Conservation (phyloP, 2,888 invertebrate genomes). For the Ichneumon xanthorius region DNA sequence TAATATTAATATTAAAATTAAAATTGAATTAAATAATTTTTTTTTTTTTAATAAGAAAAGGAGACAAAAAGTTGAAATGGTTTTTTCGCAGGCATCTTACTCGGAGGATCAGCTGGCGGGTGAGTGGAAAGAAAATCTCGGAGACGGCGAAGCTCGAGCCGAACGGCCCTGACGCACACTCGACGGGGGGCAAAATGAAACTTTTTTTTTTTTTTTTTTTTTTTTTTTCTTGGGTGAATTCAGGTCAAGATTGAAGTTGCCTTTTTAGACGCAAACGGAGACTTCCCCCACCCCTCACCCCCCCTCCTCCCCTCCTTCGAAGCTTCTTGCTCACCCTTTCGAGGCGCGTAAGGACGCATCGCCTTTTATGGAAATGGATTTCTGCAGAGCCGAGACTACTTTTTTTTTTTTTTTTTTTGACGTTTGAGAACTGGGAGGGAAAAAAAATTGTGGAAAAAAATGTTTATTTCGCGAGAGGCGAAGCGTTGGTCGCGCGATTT, state of each 20-base stretch:
- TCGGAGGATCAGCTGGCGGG: constrained; percentile 96
- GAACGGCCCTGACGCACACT: not conserved
- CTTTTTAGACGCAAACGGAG: constrained; percentile 79
- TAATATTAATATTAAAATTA: too few species aligned
- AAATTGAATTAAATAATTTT: too few species aligned
- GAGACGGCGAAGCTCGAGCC: not conserved
- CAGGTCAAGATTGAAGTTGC: constrained; percentile 83
- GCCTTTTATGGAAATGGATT: constrained; percentile 64
- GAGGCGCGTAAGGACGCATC: constrained; percentile 27
- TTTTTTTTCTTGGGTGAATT: constrained; percentile 75
- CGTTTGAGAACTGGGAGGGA: too few species aligned
- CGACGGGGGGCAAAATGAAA: constrained; percentile 68
- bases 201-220: constrained; percentile 70
- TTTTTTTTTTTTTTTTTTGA: too few species aligned
- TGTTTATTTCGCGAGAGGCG: not conserved
- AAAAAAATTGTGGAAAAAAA: too few species aligned
- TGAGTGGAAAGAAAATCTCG: constrained; percentile 87
- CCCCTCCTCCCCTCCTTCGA: constrained; percentile 39
- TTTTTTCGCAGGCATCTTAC: constrained; percentile 91
- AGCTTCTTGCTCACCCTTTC: too few species aligned
- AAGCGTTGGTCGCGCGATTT: too few species aligned
- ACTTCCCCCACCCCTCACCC: constrained; percentile 66
- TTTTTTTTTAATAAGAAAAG: too few species aligned
- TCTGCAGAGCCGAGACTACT: constrained; percentile 14
- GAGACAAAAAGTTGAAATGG: too few species aligned